phyloP scores from a whole-genome alignment of 2,797 vertebrate genomes.

The Dromococcyx pavoninus region DNA sequence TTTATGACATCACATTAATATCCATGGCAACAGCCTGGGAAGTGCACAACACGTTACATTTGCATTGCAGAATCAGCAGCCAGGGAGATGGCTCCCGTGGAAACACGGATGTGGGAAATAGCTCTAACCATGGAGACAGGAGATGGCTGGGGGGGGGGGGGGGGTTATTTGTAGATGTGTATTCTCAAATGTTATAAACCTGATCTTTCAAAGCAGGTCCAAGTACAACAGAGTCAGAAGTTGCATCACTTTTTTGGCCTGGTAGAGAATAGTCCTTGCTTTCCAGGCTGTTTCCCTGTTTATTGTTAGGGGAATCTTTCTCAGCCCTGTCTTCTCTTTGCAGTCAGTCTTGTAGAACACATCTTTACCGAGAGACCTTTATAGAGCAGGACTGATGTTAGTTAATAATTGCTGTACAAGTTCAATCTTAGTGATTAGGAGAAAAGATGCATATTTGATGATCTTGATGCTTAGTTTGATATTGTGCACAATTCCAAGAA shows the following conservation, averaged over 20 bases:
- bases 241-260: accelerated
- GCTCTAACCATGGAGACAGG: background rate
- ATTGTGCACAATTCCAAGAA: background rate
- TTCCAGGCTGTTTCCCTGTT: background rate
- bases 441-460: background rate
- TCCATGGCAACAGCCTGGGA: slow-evolving; percentile 61
- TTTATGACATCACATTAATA: slow-evolving; percentile 67
- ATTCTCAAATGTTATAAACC: background rate
- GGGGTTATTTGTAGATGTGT: background rate
- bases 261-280: background rate
- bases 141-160: background rate
- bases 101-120: background rate
- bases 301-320: background rate
- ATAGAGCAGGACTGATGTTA: background rate
- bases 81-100: slow-evolving; percentile 24
- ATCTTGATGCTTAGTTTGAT: background rate
- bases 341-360: background rate
- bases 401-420: background rate
- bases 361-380: background rate
- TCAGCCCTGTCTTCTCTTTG: background rate
- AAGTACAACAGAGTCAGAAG: background rate
- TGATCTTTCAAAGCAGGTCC: background rate
- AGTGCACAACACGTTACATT: slow-evolving; percentile 56
- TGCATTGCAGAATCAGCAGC: slow-evolving; percentile 43
- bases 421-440: background rate